Percentiles rank a stretch among this genome's conserved stretches.
phyloP scores from a whole-genome alignment of 2,113 vertebrate species.

The Engraulis encrasicolus region DNA sequence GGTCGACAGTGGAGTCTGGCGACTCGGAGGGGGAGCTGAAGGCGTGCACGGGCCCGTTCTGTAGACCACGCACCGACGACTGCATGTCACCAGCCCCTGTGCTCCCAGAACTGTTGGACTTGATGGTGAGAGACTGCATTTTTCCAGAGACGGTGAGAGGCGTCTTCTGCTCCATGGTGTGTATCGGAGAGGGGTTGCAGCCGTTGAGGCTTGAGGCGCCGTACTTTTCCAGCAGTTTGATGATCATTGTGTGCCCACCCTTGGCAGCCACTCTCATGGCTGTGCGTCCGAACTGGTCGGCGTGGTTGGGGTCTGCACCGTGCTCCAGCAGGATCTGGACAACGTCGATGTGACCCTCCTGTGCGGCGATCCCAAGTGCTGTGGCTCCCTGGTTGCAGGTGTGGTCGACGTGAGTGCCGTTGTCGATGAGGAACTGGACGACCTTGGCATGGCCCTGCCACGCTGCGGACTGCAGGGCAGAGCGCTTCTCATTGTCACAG shows the following conservation, averaged over 20 bases:
- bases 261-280: slow-evolving; percentile 98
- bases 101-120: slow-evolving; percentile 95
- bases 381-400: slow-evolving; percentile 97
- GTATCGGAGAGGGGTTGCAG: slow-evolving; percentile 91
- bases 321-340: slow-evolving; percentile 93
- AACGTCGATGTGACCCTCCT: slow-evolving; percentile 96
- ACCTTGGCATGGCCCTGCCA: slow-evolving; percentile 96
- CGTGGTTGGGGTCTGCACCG: slow-evolving; percentile 93
- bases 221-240: slow-evolving; percentile 93
- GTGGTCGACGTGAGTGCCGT: slow-evolving; percentile 88
- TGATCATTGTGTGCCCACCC: slow-evolving; percentile 90
- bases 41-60: slow-evolving; percentile 89
- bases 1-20: slow-evolving; percentile 92
- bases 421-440: slow-evolving; percentile 91
- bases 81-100: slow-evolving; percentile 88
- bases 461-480: slow-evolving; percentile 92
- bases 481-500: slow-evolving; percentile 93
- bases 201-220: slow-evolving; percentile 90
- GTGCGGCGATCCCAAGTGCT: slow-evolving; percentile 94
- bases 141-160: slow-evolving; percentile 82
- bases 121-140: slow-evolving; percentile 91
- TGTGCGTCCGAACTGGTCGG: slow-evolving; percentile 95
- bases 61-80: slow-evolving; percentile 81
- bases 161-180: slow-evolving; percentile 92
- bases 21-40: slow-evolving; percentile 97